A percentile compares a stretch with the other conserved stretches of the same genome.
Evolutionary conservation across 2,888 invertebrate genomes (phyloP).

Genomic region (Chymomyza amoena): DNA sequence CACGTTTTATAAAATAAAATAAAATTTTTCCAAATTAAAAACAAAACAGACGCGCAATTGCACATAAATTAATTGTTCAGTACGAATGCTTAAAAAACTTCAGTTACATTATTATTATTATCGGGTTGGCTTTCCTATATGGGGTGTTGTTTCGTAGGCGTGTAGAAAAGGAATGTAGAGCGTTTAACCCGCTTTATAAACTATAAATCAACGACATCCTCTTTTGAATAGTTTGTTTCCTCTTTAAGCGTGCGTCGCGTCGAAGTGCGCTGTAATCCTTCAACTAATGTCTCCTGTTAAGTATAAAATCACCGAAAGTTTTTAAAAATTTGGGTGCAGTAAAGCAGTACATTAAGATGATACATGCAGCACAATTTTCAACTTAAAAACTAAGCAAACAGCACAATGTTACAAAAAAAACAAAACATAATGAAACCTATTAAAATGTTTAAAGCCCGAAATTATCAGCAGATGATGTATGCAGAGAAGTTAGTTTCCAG

Average conservation of each 20-base stretch:
- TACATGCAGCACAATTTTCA: not conserved
- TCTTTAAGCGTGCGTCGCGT: constrained; percentile 77
- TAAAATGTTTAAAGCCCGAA: not conserved
- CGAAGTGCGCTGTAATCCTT: constrained; percentile 78
- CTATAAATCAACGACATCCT: constrained; percentile 78
- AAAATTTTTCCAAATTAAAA: constrained; percentile 2
- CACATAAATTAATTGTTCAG: constrained; percentile 66
- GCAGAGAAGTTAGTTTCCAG: not conserved
- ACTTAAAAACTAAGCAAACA: not conserved
- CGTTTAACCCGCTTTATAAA: constrained; percentile 58
- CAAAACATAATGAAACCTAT: not conserved
- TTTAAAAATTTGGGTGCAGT: not conserved
- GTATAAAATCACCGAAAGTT: constrained; percentile 21
- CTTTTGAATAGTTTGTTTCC: constrained; percentile 77
- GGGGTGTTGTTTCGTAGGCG: constrained; percentile 20
- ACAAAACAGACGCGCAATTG: constrained; percentile 57
- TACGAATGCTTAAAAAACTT: constrained; percentile 44
- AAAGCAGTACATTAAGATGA: not conserved
- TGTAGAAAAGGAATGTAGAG: constrained; percentile 50
- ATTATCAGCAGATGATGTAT: not conserved
- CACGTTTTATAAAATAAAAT: constrained; percentile 60
- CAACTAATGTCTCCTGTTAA: constrained; percentile 79
- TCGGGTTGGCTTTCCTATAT: constrained; percentile 11
- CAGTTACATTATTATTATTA: constrained; percentile 43
- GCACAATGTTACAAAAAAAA: constrained; percentile 9